Evolutionary conservation across 2,113 vertebrate genomes (phyloP).

Genomic region (Felis catus): DNA sequence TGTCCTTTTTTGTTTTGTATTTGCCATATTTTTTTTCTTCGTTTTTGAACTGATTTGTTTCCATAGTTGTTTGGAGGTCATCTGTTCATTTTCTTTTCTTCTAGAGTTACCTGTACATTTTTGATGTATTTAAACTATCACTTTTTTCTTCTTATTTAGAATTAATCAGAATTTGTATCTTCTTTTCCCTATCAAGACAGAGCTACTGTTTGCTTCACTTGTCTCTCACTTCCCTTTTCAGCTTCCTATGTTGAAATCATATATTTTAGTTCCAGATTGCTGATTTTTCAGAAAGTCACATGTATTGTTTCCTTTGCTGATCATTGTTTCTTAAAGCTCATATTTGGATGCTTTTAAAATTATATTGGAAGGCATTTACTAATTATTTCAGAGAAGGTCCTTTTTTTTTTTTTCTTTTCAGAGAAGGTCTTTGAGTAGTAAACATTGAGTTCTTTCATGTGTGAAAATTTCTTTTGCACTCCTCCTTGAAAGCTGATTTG

Average conservation of each 20-base stretch:
- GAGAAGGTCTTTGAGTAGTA: slow-evolving; percentile 6
- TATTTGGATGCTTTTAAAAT: slow-evolving; percentile 20
- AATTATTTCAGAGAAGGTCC: slow-evolving; percentile 10
- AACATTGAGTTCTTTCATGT: background rate
- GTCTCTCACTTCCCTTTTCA: slow-evolving; percentile 52
- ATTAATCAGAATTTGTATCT: slow-evolving; percentile 34
- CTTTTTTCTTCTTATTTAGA: slow-evolving; percentile 47
- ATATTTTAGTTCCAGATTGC: slow-evolving; percentile 57
- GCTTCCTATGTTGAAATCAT: slow-evolving; percentile 71
- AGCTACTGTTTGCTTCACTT: slow-evolving; percentile 59
- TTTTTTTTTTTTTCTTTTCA: background rate
- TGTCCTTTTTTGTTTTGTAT: background rate
- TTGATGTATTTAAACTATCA: background rate
- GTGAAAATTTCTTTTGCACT: background rate
- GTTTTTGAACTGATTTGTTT: background rate
- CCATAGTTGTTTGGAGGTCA: background rate
- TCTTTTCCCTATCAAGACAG: slow-evolving; percentile 25
- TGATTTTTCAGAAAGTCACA: slow-evolving; percentile 52
- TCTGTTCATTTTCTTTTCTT: background rate
- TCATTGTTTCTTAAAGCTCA: background rate
- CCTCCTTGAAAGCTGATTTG: slow-evolving; percentile 16
- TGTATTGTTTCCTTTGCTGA: slow-evolving; percentile 27
- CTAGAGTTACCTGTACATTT: slow-evolving; percentile 13
- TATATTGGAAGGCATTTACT: background rate
- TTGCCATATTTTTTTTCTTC: background rate